Evolutionary conservation across 1,140 invertebrate species (phyloP).

Genomic region (Leptinotarsa undecemlineata): DNA sequence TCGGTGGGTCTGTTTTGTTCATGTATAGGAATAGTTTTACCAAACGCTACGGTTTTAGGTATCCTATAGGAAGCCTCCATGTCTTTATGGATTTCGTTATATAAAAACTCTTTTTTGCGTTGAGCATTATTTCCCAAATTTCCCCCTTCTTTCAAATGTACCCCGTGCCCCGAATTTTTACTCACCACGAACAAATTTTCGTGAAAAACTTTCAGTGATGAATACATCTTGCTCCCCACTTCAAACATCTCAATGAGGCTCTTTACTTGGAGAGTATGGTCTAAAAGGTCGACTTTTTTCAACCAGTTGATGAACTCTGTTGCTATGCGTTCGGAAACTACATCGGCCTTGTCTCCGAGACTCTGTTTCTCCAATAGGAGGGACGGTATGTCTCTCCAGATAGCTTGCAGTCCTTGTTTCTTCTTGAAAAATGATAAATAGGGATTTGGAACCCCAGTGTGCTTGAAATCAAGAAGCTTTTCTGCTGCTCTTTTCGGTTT

Average conservation of each 20-base stretch:
- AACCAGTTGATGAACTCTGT: neutral
- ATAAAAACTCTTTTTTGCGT: neutral
- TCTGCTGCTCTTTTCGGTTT: neutral
- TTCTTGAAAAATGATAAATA: neutral
- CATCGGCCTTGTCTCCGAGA: neutral
- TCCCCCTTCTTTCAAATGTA: neutral
- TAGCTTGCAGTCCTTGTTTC: neutral
- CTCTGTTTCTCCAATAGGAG: neutral
- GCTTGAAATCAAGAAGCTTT: neutral
- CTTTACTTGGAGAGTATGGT: neutral
- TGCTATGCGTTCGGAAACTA: neutral
- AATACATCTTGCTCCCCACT: neutral
- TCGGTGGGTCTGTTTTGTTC: neutral
- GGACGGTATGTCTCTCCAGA: neutral
- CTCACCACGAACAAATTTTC: neutral
- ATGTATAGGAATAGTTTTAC: neutral
- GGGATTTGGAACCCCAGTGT: neutral
- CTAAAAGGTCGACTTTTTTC: neutral
- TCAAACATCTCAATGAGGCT: neutral
- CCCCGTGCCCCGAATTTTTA: neutral
- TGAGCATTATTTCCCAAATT: neutral
- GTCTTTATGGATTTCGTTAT: neutral
- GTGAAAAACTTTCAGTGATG: neutral
- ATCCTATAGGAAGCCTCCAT: neutral
- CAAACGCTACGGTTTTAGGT: neutral